Conservation (phyloP, 1,140 invertebrate genomes). For the Ostrea denselamellosa region DNA sequence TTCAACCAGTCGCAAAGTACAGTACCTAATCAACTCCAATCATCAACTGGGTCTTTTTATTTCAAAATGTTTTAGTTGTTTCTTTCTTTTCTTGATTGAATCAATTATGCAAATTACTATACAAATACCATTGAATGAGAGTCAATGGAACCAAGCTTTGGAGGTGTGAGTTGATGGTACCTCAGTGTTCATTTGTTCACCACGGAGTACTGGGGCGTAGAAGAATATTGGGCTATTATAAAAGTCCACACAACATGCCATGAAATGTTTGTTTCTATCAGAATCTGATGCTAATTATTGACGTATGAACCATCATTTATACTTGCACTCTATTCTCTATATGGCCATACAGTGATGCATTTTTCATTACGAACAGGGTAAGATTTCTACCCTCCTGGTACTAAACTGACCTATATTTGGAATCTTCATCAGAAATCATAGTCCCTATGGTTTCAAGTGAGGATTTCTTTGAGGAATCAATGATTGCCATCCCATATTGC, state of each 20-base stretch:
- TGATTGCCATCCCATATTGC: background rate
- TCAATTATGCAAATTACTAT: conserved; percentile 28
- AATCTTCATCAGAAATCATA: background rate
- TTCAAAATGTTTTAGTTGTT: conserved; percentile 12
- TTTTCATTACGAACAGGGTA: background rate
- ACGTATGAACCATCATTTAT: background rate
- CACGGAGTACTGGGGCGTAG: background rate
- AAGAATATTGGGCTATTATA: background rate
- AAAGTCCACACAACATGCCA: too few relatives aligned
- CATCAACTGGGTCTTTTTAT: background rate
- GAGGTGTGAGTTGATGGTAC: background rate
- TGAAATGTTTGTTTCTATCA: background rate
- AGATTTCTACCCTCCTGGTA: background rate
- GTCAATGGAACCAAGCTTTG: background rate
- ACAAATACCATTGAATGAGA: background rate
- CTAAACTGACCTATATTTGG: background rate
- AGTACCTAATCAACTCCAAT: background rate
- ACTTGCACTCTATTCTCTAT: background rate
- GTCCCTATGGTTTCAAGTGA: background rate
- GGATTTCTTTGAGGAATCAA: background rate
- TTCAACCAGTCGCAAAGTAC: background rate
- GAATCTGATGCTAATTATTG: background rate
- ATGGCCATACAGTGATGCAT: conserved; percentile 11
- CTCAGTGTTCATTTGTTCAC: background rate
- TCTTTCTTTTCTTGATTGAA: conserved; percentile 13